Conservation (phyloP, 2,797 vertebrate species). For the Gila robusta region DNA sequence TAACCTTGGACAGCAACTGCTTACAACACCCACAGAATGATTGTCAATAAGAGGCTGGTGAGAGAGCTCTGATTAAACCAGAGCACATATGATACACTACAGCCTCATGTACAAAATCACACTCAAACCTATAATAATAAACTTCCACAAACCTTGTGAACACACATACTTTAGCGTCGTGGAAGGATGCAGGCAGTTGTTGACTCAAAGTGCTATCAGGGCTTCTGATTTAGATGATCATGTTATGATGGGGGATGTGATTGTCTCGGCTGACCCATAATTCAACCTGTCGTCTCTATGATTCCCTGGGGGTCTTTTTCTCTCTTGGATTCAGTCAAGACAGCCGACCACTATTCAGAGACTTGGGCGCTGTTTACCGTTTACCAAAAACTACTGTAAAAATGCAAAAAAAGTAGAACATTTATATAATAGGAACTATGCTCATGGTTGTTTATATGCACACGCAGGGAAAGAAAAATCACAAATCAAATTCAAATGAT, state of each 20-base stretch:
- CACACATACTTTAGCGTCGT: conserved; percentile 12
- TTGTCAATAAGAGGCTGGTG: conserved; percentile 80
- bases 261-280: conserved; percentile 58
- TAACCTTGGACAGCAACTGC: conserved; percentile 88
- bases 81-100: conserved; percentile 26
- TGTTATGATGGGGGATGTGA: conserved; percentile 59
- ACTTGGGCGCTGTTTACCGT: background rate
- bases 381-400: background rate
- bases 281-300: conserved; percentile 43
- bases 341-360: background rate
- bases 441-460: too few species aligned
- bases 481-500: background rate
- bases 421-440: background rate
- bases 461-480: background rate
- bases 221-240: conserved; percentile 56
- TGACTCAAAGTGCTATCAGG: conserved; percentile 28
- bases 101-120: conserved; percentile 10
- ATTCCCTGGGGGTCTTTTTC: conserved; percentile 28
- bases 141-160: background rate
- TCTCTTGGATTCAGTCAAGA: background rate
- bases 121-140: conserved; percentile 24
- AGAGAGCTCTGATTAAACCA: conserved; percentile 62
- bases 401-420: background rate
- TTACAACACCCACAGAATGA: conserved; percentile 86
- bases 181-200: conserved; percentile 8